Conservation (phyloP, 2,888 invertebrate genomes). For the Disparrhopalites patrizii region DNA sequence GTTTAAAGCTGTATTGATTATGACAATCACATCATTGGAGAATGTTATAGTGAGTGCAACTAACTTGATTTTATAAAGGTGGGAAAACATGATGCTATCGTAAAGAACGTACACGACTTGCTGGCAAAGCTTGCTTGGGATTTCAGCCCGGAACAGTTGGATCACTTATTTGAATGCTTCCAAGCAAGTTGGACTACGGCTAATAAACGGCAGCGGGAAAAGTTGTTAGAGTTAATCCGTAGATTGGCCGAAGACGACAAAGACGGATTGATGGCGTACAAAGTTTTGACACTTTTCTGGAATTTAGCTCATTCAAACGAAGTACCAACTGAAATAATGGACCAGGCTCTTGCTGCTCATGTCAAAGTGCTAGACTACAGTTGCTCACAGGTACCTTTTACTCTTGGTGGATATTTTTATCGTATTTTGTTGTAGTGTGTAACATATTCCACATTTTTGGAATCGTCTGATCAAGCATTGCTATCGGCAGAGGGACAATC, state of each 20-base stretch:
- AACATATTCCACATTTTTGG: background rate
- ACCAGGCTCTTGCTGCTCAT: constrained; percentile 90
- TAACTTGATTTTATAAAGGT: constrained; percentile 55
- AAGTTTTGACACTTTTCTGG: constrained; percentile 92
- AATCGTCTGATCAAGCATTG: background rate
- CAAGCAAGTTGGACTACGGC: constrained; percentile 86
- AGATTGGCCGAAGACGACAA: constrained; percentile 96
- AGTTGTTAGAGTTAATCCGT: constrained; percentile 87
- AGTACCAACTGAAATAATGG: constrained; percentile 94
- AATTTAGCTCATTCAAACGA: constrained; percentile 94
- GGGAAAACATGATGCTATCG: constrained; percentile 97
- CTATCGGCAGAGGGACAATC: constrained; percentile 77
- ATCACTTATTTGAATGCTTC: constrained; percentile 91
- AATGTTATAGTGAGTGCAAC: constrained; percentile 31
- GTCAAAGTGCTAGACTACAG: constrained; percentile 97
- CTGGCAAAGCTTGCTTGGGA: constrained; percentile 97
- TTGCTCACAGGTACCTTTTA: constrained; percentile 85
- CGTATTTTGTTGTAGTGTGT: background rate
- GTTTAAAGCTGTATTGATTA: background rate
- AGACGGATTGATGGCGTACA: constrained; percentile 97
- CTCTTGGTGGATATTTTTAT: no score
- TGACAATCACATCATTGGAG: background rate
- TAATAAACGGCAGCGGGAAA: constrained; percentile 91
- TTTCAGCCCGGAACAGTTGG: constrained; percentile 93
- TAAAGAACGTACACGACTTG: constrained; percentile 94